Evolutionary conservation across 2,797 vertebrate genomes (phyloP).

Genomic region (Helarctos malayanus): DNA sequence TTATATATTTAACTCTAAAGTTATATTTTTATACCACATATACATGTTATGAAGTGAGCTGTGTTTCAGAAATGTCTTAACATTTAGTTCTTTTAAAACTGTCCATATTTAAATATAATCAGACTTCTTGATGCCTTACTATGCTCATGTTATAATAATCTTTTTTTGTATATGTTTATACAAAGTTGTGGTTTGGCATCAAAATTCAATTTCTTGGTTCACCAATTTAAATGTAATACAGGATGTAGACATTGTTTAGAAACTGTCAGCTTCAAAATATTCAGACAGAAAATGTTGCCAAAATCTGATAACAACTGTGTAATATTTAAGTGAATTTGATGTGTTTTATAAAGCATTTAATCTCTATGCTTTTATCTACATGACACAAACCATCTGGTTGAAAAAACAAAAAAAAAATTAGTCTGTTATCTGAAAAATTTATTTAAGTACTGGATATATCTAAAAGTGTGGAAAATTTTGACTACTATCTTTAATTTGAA

Average conservation of each 20-base stretch:
- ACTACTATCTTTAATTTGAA: background rate
- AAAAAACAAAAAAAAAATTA: background rate
- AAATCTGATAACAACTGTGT: background rate
- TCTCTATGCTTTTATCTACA: background rate
- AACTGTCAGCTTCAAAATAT: slow-evolving; percentile 12
- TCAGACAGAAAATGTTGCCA: background rate
- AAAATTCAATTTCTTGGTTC: background rate
- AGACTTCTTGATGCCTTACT: background rate
- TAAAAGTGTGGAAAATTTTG: background rate
- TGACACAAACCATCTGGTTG: slow-evolving; percentile 14
- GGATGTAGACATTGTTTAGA: background rate
- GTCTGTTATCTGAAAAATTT: background rate
- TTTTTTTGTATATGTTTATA: background rate
- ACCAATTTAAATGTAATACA: background rate
- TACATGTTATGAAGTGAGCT: background rate
- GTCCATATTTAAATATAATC: background rate
- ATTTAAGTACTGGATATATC: background rate
- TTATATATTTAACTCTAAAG: background rate
- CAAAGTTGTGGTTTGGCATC: background rate
- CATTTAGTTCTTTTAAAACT: background rate
- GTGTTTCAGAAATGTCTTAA: background rate
- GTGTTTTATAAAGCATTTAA: slow-evolving; percentile 15
- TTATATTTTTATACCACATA: background rate
- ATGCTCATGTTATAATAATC: background rate
- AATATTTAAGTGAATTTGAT: slow-evolving; percentile 15